Evolutionary conservation across 2,797 vertebrate genomes (phyloP), one percentile per base, ranked within the genome.

Genomic region (Pipistrellus pygmaeus): DNA sequence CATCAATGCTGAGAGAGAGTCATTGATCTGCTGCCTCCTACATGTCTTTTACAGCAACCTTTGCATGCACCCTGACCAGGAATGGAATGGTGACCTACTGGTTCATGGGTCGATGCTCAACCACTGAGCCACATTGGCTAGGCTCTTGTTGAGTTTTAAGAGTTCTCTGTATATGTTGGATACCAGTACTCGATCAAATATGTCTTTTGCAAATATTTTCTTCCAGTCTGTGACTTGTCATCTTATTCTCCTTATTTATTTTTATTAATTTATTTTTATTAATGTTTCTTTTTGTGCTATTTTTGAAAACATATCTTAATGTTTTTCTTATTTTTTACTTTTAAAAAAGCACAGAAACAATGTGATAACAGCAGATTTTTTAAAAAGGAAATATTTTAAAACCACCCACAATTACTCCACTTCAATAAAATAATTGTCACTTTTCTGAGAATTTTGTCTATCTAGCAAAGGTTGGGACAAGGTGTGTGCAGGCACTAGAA

Each of bases 101-200:
- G 25, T 60, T 60, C 57, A 27, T 27, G 57, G 25, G 25, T 60
- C 11, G 0, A 27, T 60, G 57, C 57, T 27, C 23, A 60, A 27
- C 57, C 57, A 60, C 57, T 60, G 57, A 13, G 11, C 25, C 57
- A 60, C 57, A 60, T 25, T 12, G 25, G 23, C 25, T 21, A 60
- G 23, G 57, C 57, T 71, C 62, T 77, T 51, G 20, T 21, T 60
- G 80, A 78, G n/a, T 84, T 89, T 84, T 84, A 71, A 27, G 27
- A 60, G 3, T 69, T 71, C 27, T 84, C 77, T 69, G 80, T 27
- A 27, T 48, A 30, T 71, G 38, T 44, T 71, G 32, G 32, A 62
- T 62, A 62, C 57, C 27, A 32, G 32, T 89, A 41, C n/a, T 85
- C 83, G 64, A 78, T 78, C 64, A 90, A 78, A 62, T 53, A 84